Conservation (phyloP, 2,888 invertebrate species). For the Blera fallax region DNA sequence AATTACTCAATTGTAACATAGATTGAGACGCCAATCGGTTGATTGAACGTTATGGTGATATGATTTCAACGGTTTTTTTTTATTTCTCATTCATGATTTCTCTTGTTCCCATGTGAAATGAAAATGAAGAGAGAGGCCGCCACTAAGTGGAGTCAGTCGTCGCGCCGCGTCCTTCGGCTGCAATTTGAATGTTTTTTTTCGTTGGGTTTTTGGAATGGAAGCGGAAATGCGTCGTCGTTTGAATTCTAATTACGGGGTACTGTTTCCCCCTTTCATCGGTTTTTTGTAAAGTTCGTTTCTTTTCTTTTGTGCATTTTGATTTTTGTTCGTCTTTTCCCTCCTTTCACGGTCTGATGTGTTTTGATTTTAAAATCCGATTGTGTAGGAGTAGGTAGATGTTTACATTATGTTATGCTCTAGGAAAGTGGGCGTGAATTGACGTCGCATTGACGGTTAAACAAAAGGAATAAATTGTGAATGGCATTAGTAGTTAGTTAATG, state of each 20-base stretch:
- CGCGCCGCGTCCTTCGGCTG: background rate
- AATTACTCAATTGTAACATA: slow-evolving; percentile 62
- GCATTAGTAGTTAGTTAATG: background rate
- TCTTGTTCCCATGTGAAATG: slow-evolving; percentile 49
- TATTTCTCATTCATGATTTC: slow-evolving; percentile 46
- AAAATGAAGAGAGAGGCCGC: background rate
- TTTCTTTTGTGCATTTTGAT: slow-evolving; percentile 12
- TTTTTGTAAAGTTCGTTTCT: background rate
- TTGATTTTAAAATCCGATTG: slow-evolving; percentile 68
- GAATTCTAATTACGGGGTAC: slow-evolving; percentile 63
- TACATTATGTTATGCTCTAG: background rate
- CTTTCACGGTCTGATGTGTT: slow-evolving; percentile 58
- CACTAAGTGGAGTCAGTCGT: slow-evolving; percentile 44
- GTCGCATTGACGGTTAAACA: slow-evolving; percentile 62
- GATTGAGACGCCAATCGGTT: slow-evolving; percentile 38
- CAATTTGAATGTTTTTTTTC: slow-evolving; percentile 31
- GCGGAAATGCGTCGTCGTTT: slow-evolving; percentile 67
- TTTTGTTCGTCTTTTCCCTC: background rate
- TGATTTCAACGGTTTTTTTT: slow-evolving; percentile 74
- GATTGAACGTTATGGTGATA: slow-evolving; percentile 73
- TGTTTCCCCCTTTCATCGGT: slow-evolving; percentile 32
- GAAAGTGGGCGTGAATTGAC: slow-evolving; percentile 55
- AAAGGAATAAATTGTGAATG: slow-evolving; percentile 15
- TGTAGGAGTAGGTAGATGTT: slow-evolving; percentile 36
- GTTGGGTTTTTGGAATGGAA: slow-evolving; percentile 7